These are phyloP conservation scores for Sardina pilchardus DNA, from an alignment of 2,113 vertebrate species.

Conservation along the genomic window DNA sequence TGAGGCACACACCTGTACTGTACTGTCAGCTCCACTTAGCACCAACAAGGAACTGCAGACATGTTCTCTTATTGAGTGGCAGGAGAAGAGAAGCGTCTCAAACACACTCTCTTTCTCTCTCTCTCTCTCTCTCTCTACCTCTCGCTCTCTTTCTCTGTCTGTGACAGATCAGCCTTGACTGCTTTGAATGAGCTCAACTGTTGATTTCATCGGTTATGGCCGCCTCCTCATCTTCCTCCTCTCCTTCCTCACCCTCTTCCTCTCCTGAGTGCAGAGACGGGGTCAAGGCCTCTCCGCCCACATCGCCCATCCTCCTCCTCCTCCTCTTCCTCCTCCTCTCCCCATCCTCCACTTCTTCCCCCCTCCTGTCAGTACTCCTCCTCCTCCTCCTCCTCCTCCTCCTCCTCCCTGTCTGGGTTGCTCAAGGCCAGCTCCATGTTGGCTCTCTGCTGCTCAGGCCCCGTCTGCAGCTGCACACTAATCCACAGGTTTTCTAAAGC, in stretches of 20 bases:
- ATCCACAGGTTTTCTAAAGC: constrained; percentile 20
- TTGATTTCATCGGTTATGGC: background rate
- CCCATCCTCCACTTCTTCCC: background rate
- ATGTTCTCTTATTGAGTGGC: too few species aligned
- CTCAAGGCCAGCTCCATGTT: background rate
- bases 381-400: background rate
- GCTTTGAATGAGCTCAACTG: background rate
- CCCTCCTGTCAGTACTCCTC: background rate
- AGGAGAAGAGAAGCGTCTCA: background rate
- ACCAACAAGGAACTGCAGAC: background rate
- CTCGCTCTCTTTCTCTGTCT: background rate
- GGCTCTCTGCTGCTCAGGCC: constrained; percentile 48
- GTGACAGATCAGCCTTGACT: background rate
- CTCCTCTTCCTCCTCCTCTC: background rate
- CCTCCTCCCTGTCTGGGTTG: background rate
- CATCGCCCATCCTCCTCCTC: background rate
- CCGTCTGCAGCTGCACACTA: constrained; percentile 25
- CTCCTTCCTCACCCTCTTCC: background rate
- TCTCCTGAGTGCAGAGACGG: background rate
- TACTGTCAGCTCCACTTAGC: background rate
- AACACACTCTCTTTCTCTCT: too few species aligned
- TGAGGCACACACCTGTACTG: background rate
- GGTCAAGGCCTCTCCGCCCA: background rate
- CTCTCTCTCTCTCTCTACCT: background rate
- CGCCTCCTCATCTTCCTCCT: background rate